Percentiles rank a stretch among this genome's conserved stretches.
These are phyloP conservation scores for Parazoanthus darwini DNA, from an alignment of 92 coral and sea anemone species.

Conservation along the genomic window DNA sequence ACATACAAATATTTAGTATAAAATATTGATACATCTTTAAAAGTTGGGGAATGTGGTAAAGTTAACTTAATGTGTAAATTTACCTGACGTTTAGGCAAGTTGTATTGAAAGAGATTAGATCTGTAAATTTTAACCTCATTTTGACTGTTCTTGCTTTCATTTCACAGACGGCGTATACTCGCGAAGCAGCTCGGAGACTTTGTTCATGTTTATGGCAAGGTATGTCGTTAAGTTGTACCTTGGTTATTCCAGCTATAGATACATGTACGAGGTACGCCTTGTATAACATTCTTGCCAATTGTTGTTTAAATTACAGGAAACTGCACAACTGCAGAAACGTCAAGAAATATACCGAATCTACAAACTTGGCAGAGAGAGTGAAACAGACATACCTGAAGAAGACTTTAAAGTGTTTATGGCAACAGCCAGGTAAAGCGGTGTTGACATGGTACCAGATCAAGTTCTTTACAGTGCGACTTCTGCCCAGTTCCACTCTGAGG, in stretches of 20 bases:
- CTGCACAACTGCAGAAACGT: slow-evolving; percentile 81
- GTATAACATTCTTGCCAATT: not conserved
- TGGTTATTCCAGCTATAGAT: too few species aligned
- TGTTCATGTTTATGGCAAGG: slow-evolving; percentile 95
- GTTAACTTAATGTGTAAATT: too few species aligned
- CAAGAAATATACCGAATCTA: slow-evolving; percentile 73
- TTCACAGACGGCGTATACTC: slow-evolving; percentile 75
- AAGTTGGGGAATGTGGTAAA: too few species aligned
- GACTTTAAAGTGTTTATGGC: slow-evolving; percentile 93
- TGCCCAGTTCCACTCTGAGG: too few species aligned
- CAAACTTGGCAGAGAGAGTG: slow-evolving; percentile 60
- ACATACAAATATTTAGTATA: too few species aligned
- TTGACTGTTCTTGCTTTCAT: not conserved
- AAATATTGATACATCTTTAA: too few species aligned
- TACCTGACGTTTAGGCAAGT: too few species aligned
- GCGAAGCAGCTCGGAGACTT: slow-evolving; percentile 97
- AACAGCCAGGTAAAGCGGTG: slow-evolving; percentile 75
- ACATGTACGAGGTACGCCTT: too few species aligned
- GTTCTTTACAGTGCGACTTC: too few species aligned
- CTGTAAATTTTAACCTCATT: too few species aligned
- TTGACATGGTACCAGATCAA: too few species aligned
- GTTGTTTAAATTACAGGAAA: slow-evolving; percentile 65
- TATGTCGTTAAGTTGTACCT: not conserved
- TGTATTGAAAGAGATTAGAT: too few species aligned
- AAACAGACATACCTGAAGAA: slow-evolving; percentile 82